A percentile compares a stretch with the other conserved stretches of the same genome.
phyloP scores from a whole-genome alignment of 1,140 invertebrate species.

The Aphaenogaster rudis region DNA sequence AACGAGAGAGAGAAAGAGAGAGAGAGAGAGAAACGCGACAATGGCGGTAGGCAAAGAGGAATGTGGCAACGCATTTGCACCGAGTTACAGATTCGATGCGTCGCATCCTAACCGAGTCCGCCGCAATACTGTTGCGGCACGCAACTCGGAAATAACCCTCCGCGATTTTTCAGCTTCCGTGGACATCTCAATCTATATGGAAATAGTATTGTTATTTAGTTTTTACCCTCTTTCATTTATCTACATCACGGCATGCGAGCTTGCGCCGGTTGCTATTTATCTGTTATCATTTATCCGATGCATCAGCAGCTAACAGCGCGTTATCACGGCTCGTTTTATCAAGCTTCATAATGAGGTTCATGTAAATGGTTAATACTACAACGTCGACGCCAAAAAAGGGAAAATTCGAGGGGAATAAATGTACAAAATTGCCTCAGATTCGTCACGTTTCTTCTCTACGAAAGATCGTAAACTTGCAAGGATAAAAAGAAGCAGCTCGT shows the following conservation, averaged over 20 bases:
- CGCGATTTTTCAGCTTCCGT: constrained; percentile 69
- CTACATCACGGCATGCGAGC: constrained; percentile 43
- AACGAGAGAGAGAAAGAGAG: background rate
- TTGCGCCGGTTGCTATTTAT: constrained; percentile 57
- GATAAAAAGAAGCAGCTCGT: background rate
- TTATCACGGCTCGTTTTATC: constrained; percentile 43
- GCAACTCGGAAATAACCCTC: constrained; percentile 55
- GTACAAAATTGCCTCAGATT: background rate
- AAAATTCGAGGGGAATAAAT: constrained; percentile 12
- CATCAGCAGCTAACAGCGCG: constrained; percentile 54
- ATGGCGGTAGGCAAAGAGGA: constrained; percentile 5
- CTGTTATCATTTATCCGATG: constrained; percentile 68
- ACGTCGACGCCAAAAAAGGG: background rate
- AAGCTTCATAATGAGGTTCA: constrained; percentile 44
- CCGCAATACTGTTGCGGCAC: constrained; percentile 47
- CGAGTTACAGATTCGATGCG: constrained; percentile 50
- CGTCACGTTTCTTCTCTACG: background rate
- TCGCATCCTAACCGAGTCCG: constrained; percentile 32
- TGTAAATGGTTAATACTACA: constrained; percentile 52
- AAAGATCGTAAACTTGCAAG: background rate
- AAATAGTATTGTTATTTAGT: constrained; percentile 54
- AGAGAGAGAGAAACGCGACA: background rate
- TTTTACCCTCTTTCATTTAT: constrained; percentile 54
- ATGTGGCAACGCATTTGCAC: constrained; percentile 31
- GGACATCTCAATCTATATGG: constrained; percentile 60